Conservation (phyloP, 2,888 invertebrate species). For the Agrilus cyanescens region DNA sequence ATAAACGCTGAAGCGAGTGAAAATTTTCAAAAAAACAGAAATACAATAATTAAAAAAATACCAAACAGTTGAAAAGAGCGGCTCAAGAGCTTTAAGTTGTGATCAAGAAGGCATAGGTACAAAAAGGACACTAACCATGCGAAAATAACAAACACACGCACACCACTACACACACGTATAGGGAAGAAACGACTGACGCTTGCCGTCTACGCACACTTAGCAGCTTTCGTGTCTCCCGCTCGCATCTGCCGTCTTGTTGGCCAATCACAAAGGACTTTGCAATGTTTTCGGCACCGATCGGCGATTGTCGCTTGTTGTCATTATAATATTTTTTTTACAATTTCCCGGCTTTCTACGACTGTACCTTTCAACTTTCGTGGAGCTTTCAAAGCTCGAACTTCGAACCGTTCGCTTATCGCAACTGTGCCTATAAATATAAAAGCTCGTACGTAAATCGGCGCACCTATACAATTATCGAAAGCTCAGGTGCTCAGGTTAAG, state of each 20-base stretch:
- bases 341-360: too few species aligned
- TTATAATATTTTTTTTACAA: too few species aligned
- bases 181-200: constrained; percentile 34
- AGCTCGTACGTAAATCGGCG: too few species aligned
- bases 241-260: constrained; percentile 34
- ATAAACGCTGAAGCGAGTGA: neutral
- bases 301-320: constrained; percentile 8
- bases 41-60: neutral
- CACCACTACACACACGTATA: constrained; percentile 34
- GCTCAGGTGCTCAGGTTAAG: too few species aligned
- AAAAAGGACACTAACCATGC: constrained; percentile 31
- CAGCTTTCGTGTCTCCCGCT: constrained; percentile 33
- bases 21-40: neutral
- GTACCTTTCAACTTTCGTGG: too few species aligned
- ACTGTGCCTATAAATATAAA: too few species aligned
- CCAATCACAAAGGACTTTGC: constrained; percentile 27
- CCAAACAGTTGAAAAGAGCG: too few species aligned
- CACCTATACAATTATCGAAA: too few species aligned
- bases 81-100: too few species aligned
- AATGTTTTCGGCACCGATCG: constrained; percentile 11
- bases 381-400: too few species aligned
- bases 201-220: constrained; percentile 29
- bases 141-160: constrained; percentile 33
- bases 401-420: too few species aligned
- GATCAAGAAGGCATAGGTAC: too few species aligned